These are phyloP conservation scores for Molossus molossus DNA, from an alignment of 2,797 vertebrate species.

Conservation along the genomic window DNA sequence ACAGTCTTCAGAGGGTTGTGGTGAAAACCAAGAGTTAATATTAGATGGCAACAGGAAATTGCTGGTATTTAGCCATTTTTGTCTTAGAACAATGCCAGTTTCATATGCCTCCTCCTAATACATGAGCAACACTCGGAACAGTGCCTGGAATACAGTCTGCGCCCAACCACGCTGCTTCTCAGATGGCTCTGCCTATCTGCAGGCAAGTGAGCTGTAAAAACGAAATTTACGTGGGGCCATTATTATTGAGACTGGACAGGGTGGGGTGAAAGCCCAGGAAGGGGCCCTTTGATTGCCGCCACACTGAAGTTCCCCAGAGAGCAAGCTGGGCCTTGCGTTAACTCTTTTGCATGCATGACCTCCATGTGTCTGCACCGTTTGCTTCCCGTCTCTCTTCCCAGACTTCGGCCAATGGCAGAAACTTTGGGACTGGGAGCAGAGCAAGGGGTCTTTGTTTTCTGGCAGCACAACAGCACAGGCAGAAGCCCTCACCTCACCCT, in stretches of 20 bases:
- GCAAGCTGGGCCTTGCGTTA: not conserved
- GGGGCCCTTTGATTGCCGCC: not conserved
- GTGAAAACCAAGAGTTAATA: not conserved
- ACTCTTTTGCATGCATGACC: too few species aligned
- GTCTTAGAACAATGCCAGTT: not conserved
- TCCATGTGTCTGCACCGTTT: not conserved
- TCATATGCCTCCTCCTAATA: fast-evolving
- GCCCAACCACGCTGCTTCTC: fast-evolving
- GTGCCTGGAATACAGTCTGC: not conserved
- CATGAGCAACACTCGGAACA: not conserved
- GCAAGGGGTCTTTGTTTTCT: not conserved
- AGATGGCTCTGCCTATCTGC: not conserved
- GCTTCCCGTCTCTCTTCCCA: not conserved
- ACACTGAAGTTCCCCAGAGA: not conserved
- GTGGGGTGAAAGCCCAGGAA: not conserved
- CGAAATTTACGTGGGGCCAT: fast-evolving
- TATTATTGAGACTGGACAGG: not conserved
- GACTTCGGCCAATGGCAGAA: not conserved
- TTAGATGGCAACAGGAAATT: not conserved
- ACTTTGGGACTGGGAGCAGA: not conserved
- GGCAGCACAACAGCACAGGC: fast-evolving
- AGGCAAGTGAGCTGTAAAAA: not conserved
- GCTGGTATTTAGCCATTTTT: not conserved
- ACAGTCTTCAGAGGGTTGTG: not conserved
- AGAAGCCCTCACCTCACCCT: not conserved